Evolutionary conservation across 2,113 vertebrate species (phyloP).

Genomic region (Syngnathoides biaculeatus): DNA sequence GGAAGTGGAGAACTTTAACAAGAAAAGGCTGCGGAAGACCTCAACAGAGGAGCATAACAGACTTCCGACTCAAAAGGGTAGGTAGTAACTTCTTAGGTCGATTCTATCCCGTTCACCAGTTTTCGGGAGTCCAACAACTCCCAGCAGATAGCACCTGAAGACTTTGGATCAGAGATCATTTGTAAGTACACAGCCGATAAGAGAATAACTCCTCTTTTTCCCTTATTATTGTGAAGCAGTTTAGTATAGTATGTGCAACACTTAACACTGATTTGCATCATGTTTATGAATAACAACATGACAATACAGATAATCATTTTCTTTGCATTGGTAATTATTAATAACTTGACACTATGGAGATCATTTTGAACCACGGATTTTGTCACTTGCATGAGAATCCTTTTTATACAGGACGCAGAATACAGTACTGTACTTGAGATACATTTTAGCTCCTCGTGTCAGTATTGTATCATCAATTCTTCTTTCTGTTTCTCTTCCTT

Average conservation of each 20-base stretch:
- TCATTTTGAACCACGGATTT: no score
- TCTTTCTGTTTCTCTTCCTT: not conserved
- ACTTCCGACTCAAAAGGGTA: constrained; percentile 1
- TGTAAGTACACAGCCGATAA: not conserved
- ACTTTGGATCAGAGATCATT: not conserved
- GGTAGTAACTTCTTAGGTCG: not conserved
- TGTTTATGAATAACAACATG: not conserved
- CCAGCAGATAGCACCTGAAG: not conserved
- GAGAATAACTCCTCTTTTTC: constrained; percentile 41
- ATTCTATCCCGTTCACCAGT: not conserved
- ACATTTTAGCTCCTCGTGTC: not conserved
- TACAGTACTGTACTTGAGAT: not conserved
- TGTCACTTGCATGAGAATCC: no score
- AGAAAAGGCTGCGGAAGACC: constrained; percentile 76
- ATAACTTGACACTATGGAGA: no score
- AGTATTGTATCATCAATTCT: not conserved
- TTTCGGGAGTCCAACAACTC: not conserved
- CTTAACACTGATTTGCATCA: not conserved
- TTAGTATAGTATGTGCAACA: not conserved
- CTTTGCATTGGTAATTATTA: no score
- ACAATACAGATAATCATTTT: not conserved
- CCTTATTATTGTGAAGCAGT: not conserved
- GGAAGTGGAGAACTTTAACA: constrained; percentile 76
- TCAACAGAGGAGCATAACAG: not conserved
- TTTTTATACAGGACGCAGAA: no score